phyloP scores from a whole-genome alignment of 2,888 invertebrate species.

The Agrotis exclamationis region DNA sequence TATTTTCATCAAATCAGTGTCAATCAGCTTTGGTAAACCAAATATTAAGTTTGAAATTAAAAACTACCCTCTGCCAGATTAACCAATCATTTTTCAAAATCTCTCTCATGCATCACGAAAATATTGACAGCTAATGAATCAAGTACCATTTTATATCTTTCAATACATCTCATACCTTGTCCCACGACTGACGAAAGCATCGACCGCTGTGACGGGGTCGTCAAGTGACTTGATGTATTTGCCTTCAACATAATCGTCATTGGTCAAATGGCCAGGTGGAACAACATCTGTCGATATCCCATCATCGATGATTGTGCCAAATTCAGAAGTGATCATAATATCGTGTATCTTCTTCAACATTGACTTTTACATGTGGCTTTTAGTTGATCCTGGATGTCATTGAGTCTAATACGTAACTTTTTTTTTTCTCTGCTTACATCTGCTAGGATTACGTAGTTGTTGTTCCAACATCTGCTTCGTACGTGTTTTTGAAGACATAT shows the following conservation, averaged over 20 bases:
- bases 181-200: constrained; percentile 68
- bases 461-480: constrained; percentile 34
- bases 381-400: constrained; percentile 37
- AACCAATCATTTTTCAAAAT: constrained; percentile 7
- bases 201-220: constrained; percentile 68
- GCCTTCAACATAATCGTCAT: constrained; percentile 56
- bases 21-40: not conserved
- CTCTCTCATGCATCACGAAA: not conserved
- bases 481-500: not conserved
- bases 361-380: constrained; percentile 22
- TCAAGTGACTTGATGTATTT: constrained; percentile 65
- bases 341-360: constrained; percentile 2
- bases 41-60: not conserved
- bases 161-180: constrained; percentile 43
- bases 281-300: constrained; percentile 59
- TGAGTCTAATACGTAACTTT: constrained; percentile 16
- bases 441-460: constrained; percentile 25
- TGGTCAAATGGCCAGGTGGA: constrained; percentile 57
- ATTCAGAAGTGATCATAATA: constrained; percentile 33
- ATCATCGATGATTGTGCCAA: constrained; percentile 34
- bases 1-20: not conserved
- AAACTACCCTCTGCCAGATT: not conserved
- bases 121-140: constrained; percentile 28
- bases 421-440: constrained; percentile 33
- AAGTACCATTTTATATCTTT: constrained; percentile 16